Conservation (phyloP, 2,888 invertebrate species). For the Acleris cristana region DNA sequence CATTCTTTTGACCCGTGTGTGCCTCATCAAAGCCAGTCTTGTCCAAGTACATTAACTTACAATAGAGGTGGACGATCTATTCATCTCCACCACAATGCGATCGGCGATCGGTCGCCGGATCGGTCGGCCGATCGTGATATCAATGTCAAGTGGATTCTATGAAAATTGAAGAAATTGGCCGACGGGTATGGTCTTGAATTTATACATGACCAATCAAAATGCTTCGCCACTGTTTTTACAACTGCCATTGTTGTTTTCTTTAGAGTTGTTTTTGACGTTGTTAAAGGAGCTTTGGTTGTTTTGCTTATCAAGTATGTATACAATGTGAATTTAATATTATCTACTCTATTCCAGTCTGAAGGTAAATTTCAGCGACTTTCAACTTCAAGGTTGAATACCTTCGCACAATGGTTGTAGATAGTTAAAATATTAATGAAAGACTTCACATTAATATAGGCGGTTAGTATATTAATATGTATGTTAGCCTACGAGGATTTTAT, state of each 20-base stretch:
- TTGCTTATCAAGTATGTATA: no score
- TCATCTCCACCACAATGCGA: constrained; percentile 76
- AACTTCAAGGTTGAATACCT: no score
- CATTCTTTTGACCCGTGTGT: constrained; percentile 48
- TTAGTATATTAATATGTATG: no score
- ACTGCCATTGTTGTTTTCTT: constrained; percentile 19
- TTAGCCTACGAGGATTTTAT: no score
- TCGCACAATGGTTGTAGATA: no score
- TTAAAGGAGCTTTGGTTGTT: no score
- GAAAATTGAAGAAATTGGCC: constrained; percentile 35
- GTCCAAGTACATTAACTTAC: constrained; percentile 79
- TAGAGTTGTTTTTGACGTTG: background rate
- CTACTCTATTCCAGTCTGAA: no score
- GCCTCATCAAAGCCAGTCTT: constrained; percentile 48
- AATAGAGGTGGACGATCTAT: constrained; percentile 83
- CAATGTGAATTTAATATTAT: no score
- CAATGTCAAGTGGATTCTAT: constrained; percentile 58
- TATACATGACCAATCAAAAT: constrained; percentile 33
- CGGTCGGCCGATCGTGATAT: constrained; percentile 64
- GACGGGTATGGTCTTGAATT: constrained; percentile 21
- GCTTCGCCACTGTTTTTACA: constrained; percentile 13
- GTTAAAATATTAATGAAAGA: no score
- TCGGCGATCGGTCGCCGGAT: constrained; percentile 52
- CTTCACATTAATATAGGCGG: no score
- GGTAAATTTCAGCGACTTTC: no score